phyloP scores from a whole-genome alignment of 2,888 invertebrate species.

The Anarsia innoxiella region DNA sequence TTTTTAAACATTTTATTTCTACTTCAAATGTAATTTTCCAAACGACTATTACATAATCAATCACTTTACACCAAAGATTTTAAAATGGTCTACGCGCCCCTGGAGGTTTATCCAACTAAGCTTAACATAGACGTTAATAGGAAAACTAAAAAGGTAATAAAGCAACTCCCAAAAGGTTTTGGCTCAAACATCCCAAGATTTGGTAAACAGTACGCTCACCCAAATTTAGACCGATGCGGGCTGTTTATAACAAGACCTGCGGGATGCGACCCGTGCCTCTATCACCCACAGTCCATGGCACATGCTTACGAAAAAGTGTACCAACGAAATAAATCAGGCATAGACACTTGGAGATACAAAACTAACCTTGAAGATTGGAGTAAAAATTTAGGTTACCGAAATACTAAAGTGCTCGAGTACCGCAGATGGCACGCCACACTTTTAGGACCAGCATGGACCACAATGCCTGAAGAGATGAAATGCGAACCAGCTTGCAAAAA shows the following conservation, averaged over 20 bases:
- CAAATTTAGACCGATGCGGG: slow-evolving; percentile 47
- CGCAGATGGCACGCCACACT: slow-evolving; percentile 51
- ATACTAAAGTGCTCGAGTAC: slow-evolving; percentile 40
- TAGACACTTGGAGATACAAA: slow-evolving; percentile 57
- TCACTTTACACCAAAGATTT: too few species aligned
- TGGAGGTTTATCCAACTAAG: too few species aligned
- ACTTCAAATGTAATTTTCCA: too few species aligned
- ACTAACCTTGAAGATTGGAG: slow-evolving; percentile 58
- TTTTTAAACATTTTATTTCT: too few species aligned
- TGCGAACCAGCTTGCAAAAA: slow-evolving; percentile 45
- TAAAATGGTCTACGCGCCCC: too few species aligned
- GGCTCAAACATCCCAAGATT: slow-evolving; percentile 38
- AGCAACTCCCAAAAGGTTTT: slow-evolving; percentile 24
- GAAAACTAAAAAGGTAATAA: too few species aligned
- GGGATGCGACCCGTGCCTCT: slow-evolving; percentile 51
- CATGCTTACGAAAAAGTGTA: slow-evolving; percentile 35
- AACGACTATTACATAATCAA: too few species aligned
- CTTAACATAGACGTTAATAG: too few species aligned
- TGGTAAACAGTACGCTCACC: slow-evolving; percentile 44
- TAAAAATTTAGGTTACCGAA: slow-evolving; percentile 56
- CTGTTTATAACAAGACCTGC: slow-evolving; percentile 30
- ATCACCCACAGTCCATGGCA: slow-evolving; percentile 37
- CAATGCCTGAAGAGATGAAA: slow-evolving; percentile 25
- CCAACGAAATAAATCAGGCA: slow-evolving; percentile 27
- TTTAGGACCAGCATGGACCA: slow-evolving; percentile 32